These are phyloP conservation scores for Achatina immaculata DNA, from an alignment of 1,140 invertebrate species.

Conservation along the genomic window DNA sequence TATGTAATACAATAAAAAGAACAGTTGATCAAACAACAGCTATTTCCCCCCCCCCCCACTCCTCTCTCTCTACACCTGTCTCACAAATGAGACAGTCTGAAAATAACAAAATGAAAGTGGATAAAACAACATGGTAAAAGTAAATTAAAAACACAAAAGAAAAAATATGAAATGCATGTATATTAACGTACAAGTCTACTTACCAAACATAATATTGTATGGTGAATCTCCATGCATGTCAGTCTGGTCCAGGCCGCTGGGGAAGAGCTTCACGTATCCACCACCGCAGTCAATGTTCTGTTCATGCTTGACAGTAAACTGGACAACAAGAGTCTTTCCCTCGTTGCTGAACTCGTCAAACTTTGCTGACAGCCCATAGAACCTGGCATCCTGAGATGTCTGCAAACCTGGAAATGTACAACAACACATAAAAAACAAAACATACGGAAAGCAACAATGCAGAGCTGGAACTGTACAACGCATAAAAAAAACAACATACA, in stretches of 20 bases:
- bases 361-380: constrained; percentile 95
- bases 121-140: no score
- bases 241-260: constrained; percentile 89
- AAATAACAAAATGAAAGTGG: no score
- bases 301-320: constrained; percentile 99
- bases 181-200: no score
- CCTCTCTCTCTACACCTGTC: no score
- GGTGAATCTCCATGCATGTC: constrained; percentile 97
- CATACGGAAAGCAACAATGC: background rate
- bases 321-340: constrained; percentile 91
- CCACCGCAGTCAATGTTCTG: constrained; percentile 99
- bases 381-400: constrained; percentile 93
- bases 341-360: constrained; percentile 93
- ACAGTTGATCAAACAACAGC: no score
- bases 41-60: no score
- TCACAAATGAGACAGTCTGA: no score
- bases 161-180: no score
- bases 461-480: background rate
- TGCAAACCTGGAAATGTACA: constrained; percentile 4
- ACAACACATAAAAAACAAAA: no score
- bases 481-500: background rate
- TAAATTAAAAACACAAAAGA: no score
- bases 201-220: constrained; percentile 98
- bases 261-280: constrained; percentile 96
- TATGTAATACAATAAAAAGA: no score